phyloP scores from a whole-genome alignment of 1,140 invertebrate species.

The Solenopsis fugax region DNA sequence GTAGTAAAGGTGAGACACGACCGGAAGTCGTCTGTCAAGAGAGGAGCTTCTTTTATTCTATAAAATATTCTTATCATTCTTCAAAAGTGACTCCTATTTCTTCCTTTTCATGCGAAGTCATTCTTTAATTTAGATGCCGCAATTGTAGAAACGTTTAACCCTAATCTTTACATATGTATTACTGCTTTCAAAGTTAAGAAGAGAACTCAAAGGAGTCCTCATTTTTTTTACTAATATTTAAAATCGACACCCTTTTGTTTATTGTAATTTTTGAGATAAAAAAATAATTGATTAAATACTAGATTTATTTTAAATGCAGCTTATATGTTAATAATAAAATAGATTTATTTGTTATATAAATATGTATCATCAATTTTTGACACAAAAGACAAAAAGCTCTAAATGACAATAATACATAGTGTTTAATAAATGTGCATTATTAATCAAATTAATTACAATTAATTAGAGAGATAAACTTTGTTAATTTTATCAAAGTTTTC shows the following conservation, averaged over 20 bases:
- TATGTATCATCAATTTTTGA: neutral
- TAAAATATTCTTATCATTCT: constrained; percentile 39
- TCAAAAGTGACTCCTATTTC: constrained; percentile 22
- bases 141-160: neutral
- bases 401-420: neutral
- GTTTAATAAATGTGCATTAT: neutral
- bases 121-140: constrained; percentile 29
- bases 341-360: neutral
- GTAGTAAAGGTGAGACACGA: constrained; percentile 81
- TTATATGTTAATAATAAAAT: neutral
- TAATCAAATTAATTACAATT: neutral
- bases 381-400: neutral
- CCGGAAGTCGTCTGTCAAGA: constrained; percentile 78
- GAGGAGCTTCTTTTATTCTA: constrained; percentile 39
- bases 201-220: neutral
- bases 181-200: neutral
- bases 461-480: neutral
- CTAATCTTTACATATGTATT: neutral
- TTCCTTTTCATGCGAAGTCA: neutral
- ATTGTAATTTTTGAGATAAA: neutral
- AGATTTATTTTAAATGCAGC: neutral
- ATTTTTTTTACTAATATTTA: neutral
- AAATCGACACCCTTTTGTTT: neutral
- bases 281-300: neutral
- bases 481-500: neutral